phyloP scores from a whole-genome alignment of 2,888 invertebrate species.

The Scelioninae gen. 2 region DNA sequence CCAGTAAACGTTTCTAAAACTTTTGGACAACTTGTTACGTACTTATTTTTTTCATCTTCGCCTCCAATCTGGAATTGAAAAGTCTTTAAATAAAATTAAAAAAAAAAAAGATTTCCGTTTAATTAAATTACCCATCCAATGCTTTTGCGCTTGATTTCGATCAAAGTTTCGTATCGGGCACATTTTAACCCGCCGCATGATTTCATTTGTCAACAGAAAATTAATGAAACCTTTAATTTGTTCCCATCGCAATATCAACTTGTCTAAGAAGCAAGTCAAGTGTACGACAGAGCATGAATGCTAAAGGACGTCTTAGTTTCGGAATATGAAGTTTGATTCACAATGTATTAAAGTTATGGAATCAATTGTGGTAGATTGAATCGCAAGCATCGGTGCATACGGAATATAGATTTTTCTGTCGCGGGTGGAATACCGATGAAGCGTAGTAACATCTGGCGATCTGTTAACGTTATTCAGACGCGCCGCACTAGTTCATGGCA shows the following conservation, averaged over 20 bases:
- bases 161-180: too few relatives aligned
- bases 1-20: too few relatives aligned
- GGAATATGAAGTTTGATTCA: slow-evolving; percentile 61
- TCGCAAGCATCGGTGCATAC: slow-evolving; percentile 61
- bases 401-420: slow-evolving; percentile 69
- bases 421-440: slow-evolving; percentile 67
- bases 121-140: too few relatives aligned
- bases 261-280: slow-evolving; percentile 41
- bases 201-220: slow-evolving; percentile 10
- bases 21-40: too few relatives aligned
- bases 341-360: slow-evolving; percentile 61
- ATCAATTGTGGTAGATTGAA: slow-evolving; percentile 62
- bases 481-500: slow-evolving; percentile 62
- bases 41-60: too few relatives aligned
- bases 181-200: too few relatives aligned
- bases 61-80: too few relatives aligned
- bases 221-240: slow-evolving; percentile 27
- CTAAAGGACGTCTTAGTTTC: slow-evolving; percentile 59
- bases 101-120: too few relatives aligned
- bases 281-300: slow-evolving; percentile 54
- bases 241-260: slow-evolving; percentile 28
- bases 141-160: too few relatives aligned
- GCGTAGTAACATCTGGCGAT: slow-evolving; percentile 73
- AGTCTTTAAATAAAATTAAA: too few relatives aligned
- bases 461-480: slow-evolving; percentile 70